Conservation (phyloP, 2,113 vertebrate genomes). For the Rhea pennata region DNA sequence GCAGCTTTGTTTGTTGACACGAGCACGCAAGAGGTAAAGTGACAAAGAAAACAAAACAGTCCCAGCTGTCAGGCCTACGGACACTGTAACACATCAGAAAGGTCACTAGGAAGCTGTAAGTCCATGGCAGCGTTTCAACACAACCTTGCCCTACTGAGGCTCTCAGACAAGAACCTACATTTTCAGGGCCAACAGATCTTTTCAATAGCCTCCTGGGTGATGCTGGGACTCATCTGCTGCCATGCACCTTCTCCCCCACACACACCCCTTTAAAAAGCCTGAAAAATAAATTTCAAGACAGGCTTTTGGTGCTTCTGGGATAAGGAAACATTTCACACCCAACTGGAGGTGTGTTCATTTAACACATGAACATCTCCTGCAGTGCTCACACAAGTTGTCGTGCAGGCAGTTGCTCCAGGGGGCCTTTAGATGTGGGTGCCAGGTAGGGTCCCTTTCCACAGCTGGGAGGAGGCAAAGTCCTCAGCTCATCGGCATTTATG, state of each 20-base stretch:
- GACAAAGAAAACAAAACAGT: neutral
- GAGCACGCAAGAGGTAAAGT: neutral
- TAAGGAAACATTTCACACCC: neutral
- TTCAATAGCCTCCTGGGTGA: neutral
- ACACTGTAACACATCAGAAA: constrained; percentile 8
- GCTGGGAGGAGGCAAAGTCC: neutral
- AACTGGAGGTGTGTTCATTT: neutral
- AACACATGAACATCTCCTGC: accelerated
- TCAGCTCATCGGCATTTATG: accelerated
- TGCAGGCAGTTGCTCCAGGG: neutral
- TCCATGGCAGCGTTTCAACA: neutral
- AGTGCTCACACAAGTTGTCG: neutral
- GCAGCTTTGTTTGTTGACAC: neutral
- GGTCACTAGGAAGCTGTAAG: constrained; percentile 26
- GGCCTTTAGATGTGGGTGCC: neutral
- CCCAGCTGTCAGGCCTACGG: neutral
- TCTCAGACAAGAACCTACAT: neutral
- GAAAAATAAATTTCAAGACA: neutral
- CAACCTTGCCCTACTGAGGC: neutral
- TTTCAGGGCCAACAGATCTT: neutral
- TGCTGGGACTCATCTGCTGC: neutral
- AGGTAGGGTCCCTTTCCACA: neutral
- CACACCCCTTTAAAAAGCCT: neutral
- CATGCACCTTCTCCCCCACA: neutral
- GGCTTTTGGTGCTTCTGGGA: accelerated